A percentile compares a stretch with the other conserved stretches of the same genome.
Evolutionary conservation across 1,140 invertebrate genomes (phyloP).

Genomic region (Ganaspis sp.): DNA sequence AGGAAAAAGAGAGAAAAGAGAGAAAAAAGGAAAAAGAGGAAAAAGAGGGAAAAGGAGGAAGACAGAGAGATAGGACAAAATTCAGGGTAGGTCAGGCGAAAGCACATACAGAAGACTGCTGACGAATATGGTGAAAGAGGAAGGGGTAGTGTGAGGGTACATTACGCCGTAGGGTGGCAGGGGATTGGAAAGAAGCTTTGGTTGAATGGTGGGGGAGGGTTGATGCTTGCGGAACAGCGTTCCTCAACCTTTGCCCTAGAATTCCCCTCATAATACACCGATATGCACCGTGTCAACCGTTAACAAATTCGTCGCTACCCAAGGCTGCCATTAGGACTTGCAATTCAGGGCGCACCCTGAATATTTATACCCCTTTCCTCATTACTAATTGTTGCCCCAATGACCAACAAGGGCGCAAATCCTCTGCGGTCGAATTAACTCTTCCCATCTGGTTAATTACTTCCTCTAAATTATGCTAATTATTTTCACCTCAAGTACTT

Average conservation of each 20-base stretch:
- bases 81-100: slow-evolving; percentile 54
- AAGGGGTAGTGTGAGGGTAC: slow-evolving; percentile 20
- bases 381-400: slow-evolving; percentile 26
- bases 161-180: neutral
- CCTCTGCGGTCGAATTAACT: too few relatives aligned
- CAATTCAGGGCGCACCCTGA: slow-evolving; percentile 33
- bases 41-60: neutral
- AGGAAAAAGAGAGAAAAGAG: neutral
- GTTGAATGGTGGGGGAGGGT: slow-evolving; percentile 39
- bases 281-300: slow-evolving; percentile 58
- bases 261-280: slow-evolving; percentile 62
- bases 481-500: too few relatives aligned
- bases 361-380: slow-evolving; percentile 35
- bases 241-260: slow-evolving; percentile 76
- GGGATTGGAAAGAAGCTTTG: slow-evolving; percentile 21
- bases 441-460: too few relatives aligned
- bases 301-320: slow-evolving; percentile 54
- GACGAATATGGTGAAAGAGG: slow-evolving; percentile 35
- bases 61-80: slow-evolving; percentile 33
- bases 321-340: slow-evolving; percentile 25
- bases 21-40: neutral
- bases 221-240: slow-evolving; percentile 53
- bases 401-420: slow-evolving; percentile 34
- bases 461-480: too few relatives aligned
- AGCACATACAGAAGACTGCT: slow-evolving; percentile 43